Percentiles rank a stretch among this genome's conserved stretches.
Conservation (phyloP, 2,113 vertebrate species). For the Apodemus speciosus region DNA sequence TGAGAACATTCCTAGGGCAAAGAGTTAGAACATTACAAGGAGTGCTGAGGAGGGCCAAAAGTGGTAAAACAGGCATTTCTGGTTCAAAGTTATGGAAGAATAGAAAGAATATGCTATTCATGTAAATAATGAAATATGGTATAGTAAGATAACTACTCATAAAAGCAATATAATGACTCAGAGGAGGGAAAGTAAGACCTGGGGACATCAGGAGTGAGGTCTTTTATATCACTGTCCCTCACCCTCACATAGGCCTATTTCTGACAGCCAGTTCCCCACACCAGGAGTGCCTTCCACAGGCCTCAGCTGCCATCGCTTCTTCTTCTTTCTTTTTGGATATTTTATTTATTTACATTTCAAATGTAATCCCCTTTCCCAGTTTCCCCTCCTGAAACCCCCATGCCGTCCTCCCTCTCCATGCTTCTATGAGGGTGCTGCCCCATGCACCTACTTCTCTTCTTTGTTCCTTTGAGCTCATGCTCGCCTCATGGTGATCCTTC, state of each 20-base stretch:
- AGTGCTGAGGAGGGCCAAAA: not conserved
- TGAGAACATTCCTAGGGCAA: slow-evolving; percentile 7
- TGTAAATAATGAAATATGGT: slow-evolving; percentile 2
- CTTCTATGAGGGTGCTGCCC: too few relatives aligned
- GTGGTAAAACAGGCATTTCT: not conserved
- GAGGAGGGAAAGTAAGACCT: not conserved
- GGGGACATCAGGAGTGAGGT: not conserved
- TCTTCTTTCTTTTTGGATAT: not conserved
- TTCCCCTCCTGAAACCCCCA: too few relatives aligned
- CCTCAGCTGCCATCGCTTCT: not conserved
- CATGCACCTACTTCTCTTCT: not conserved
- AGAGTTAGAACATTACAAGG: not conserved
- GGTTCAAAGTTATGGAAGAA: not conserved
- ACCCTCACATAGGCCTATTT: not conserved
- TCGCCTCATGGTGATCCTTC: not conserved
- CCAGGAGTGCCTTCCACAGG: not conserved
- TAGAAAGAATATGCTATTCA: not conserved
- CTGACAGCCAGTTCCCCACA: not conserved
- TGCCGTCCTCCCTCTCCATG: too few relatives aligned
- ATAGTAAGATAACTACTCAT: not conserved
- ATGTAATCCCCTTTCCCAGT: too few relatives aligned
- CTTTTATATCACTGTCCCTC: not conserved
- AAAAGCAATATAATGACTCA: slow-evolving; percentile 34
- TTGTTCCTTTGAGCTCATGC: not conserved
- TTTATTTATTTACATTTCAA: not conserved